These are phyloP conservation scores for Pelobates cultripes DNA, from an alignment of 2,797 vertebrate genomes.

Conservation along the genomic window DNA sequence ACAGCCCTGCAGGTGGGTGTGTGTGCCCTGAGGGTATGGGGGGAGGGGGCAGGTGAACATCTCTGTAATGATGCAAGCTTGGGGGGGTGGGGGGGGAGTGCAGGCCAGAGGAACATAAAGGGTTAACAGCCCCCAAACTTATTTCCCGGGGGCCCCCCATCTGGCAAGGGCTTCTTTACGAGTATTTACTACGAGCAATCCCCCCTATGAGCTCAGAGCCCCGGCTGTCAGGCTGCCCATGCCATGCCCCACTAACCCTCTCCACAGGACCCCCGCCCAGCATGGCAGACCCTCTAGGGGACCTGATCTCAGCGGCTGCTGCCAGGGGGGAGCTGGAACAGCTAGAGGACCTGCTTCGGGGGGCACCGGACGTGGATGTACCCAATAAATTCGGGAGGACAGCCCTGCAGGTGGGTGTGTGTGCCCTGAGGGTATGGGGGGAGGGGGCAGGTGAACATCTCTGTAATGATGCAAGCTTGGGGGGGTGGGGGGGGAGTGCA, in stretches of 20 bases:
- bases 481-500: neutral
- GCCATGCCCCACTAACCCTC: slow-evolving; percentile 73
- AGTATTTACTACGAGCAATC: slow-evolving; percentile 83
- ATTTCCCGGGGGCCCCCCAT: slow-evolving; percentile 67
- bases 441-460: neutral
- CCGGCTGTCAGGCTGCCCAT: slow-evolving; percentile 73
- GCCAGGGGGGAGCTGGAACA: slow-evolving; percentile 82
- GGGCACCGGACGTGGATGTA: slow-evolving; percentile 85
- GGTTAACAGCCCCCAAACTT: slow-evolving; percentile 17
- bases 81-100: neutral
- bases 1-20: slow-evolving; percentile 93
- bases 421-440: slow-evolving; percentile 30
- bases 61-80: neutral
- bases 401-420: slow-evolving; percentile 90
- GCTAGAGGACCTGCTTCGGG: slow-evolving; percentile 79
- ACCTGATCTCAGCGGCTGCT: slow-evolving; percentile 86
- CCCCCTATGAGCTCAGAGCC: slow-evolving; percentile 78
- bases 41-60: neutral
- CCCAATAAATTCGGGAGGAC: slow-evolving; percentile 85
- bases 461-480: too few relatives aligned
- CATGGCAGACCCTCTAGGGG: slow-evolving; percentile 81
- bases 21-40: slow-evolving; percentile 55
- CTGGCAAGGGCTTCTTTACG: slow-evolving; percentile 77
- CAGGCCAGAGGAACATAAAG: slow-evolving; percentile 20
- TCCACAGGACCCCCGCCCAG: slow-evolving; percentile 74